phyloP scores from a whole-genome alignment of 1,140 invertebrate genomes.

The Campoletis sonorensis region DNA sequence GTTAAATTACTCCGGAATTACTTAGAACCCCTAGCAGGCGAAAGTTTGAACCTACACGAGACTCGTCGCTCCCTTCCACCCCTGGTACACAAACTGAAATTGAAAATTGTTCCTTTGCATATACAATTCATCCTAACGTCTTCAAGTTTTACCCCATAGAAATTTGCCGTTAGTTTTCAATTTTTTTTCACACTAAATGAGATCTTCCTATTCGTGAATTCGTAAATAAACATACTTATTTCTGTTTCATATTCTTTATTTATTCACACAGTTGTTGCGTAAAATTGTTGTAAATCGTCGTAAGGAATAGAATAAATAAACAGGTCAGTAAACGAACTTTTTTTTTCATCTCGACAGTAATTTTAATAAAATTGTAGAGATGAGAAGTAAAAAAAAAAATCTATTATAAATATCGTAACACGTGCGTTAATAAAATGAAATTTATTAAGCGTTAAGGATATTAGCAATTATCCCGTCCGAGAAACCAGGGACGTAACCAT shows the following conservation, averaged over 20 bases:
- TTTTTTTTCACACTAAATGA: too few species aligned
- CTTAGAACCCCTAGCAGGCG: conserved; percentile 13
- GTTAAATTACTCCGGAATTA: conserved; percentile 30
- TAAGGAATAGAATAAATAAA: too few species aligned
- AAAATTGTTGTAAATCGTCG: too few species aligned
- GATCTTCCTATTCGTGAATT: not conserved
- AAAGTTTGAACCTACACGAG: conserved; percentile 12
- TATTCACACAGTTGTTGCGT: too few species aligned
- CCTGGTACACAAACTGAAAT: not conserved
- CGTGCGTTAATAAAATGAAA: not conserved
- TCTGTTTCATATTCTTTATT: too few species aligned
- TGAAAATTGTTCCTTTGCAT: not conserved
- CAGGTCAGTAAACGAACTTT: too few species aligned
- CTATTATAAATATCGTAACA: not conserved
- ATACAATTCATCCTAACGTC: not conserved
- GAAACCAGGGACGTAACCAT: not conserved
- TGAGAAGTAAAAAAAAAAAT: too few species aligned
- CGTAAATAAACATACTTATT: too few species aligned
- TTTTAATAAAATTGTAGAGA: not conserved
- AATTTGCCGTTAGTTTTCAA: too few species aligned
- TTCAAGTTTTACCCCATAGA: not conserved
- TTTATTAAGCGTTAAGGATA: not conserved
- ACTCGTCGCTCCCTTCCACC: not conserved
- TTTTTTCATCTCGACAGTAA: too few species aligned
- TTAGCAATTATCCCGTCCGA: not conserved